phyloP scores from a whole-genome alignment of 2,113 vertebrate genomes.

The Eretmochelys imbricata region DNA sequence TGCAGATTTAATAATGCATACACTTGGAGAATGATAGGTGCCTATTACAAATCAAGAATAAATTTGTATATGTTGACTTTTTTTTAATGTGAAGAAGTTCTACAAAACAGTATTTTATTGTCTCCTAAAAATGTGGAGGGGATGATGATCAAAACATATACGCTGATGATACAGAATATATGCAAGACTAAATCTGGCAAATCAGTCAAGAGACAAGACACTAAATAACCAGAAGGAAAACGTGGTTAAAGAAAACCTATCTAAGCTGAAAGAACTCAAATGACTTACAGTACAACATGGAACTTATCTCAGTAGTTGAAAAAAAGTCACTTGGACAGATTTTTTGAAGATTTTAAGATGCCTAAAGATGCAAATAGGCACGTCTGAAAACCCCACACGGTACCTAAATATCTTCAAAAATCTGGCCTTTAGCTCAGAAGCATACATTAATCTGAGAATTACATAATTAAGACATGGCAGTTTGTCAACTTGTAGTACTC shows the following conservation, averaged over 20 bases:
- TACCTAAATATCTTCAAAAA: not conserved
- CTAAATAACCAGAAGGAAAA: not conserved
- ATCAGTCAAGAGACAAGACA: not conserved
- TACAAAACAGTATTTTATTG: not conserved
- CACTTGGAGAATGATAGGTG: not conserved
- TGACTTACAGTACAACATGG: not conserved
- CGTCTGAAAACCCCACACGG: not conserved
- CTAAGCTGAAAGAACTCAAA: slow-evolving; percentile 9
- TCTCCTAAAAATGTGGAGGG: not conserved
- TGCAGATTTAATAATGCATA: not conserved
- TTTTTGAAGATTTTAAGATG: not conserved
- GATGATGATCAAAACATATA: not conserved
- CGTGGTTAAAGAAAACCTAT: not conserved
- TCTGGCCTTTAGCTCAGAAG: not conserved
- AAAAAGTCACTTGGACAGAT: not conserved
- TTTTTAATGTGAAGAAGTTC: not conserved
- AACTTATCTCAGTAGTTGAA: not conserved
- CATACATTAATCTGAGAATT: slow-evolving; percentile 32
- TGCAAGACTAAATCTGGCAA: not conserved
- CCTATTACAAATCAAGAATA: not conserved
- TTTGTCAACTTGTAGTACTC: not conserved
- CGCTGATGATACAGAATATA: not conserved
- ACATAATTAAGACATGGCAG: not conserved
- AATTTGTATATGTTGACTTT: not conserved
- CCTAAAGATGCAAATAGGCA: not conserved